These are phyloP conservation scores for Tamandua tetradactyla DNA, from an alignment of 2,797 vertebrate genomes.

Conservation along the genomic window DNA sequence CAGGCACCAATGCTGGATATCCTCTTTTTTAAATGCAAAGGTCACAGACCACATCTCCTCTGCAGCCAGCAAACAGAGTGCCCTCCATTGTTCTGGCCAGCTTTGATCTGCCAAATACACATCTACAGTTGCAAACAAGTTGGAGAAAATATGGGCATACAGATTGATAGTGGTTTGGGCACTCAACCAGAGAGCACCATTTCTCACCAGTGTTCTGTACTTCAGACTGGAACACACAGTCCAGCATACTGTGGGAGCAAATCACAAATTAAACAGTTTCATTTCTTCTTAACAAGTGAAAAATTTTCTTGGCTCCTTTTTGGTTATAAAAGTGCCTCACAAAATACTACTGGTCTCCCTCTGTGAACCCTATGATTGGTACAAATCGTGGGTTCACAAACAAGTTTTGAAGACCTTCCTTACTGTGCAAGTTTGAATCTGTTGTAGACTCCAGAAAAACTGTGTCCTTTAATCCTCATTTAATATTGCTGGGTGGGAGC, in stretches of 20 bases:
- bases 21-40: slow-evolving; percentile 17
- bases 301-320: not conserved
- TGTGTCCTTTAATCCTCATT: too few species aligned
- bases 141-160: not conserved
- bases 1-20: not conserved
- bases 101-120: not conserved
- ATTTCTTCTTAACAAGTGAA: not conserved
- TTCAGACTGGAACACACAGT: slow-evolving; percentile 42
- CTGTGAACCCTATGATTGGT: not conserved
- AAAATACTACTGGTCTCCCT: slow-evolving; percentile 54
- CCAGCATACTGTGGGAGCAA: slow-evolving; percentile 60
- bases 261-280: not conserved
- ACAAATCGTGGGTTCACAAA: not conserved
- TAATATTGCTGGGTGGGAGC: too few species aligned
- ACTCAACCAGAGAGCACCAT: not conserved
- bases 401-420: not conserved
- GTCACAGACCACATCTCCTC: slow-evolving; percentile 38
- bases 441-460: too few species aligned
- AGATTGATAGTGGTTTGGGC: not conserved
- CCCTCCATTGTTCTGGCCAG: not conserved
- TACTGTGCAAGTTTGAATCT: too few species aligned
- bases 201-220: not conserved
- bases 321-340: not conserved
- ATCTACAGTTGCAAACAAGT: fast-evolving
- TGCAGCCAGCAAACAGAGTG: slow-evolving; percentile 56